Base-by-base conservation (phyloP, 2,797 vertebrate genomes). In the Brotula barbata region DNA sequence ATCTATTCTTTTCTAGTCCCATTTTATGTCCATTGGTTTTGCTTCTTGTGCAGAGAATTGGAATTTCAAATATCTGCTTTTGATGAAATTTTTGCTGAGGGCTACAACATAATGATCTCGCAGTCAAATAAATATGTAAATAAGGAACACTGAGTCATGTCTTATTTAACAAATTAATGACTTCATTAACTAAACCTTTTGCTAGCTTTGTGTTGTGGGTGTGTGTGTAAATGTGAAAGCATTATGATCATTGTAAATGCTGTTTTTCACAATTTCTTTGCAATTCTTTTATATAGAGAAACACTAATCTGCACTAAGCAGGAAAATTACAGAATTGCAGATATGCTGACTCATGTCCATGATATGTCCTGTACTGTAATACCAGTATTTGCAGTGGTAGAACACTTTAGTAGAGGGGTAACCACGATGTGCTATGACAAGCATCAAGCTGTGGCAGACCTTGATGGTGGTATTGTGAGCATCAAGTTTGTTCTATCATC, bases 71-170 rank as follows among this genome's bases (percentile, higher is more conserved):
- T 85, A 71, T 81, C 47, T 23, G 21, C 49, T 66, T 82, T 78
- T 81, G 80, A 82, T 82, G 75, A 77, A 71, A 83, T 36, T 79
- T 85, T 82, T 77, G 69, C 77, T 72, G 45, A 76, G 71, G 64
- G 81, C 72, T 77, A 52, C 79, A 61, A 78, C 60, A 69, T 72
- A 60, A 78, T 82, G 61, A 84, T 82, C 73, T 66, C 80, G 74
- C 77, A 68, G 65, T 75, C 80, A 73, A 78, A 80, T 71, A 75
- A 81, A 84, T 77, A 71, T 81, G 80, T 80, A 82, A 85, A 87
- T 82, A 80, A 54, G 71, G 56, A 78, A 28, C 23, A 59, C 45
- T 6, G 10, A 61, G 79, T 74, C 70, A 68, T 40, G 56, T 84
- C 58, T 80, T 63, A 81, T 85, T 84, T 71, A 76, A 74, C 57